Conservation (phyloP, 2,888 invertebrate genomes). For the Orchesellides sinensis region DNA sequence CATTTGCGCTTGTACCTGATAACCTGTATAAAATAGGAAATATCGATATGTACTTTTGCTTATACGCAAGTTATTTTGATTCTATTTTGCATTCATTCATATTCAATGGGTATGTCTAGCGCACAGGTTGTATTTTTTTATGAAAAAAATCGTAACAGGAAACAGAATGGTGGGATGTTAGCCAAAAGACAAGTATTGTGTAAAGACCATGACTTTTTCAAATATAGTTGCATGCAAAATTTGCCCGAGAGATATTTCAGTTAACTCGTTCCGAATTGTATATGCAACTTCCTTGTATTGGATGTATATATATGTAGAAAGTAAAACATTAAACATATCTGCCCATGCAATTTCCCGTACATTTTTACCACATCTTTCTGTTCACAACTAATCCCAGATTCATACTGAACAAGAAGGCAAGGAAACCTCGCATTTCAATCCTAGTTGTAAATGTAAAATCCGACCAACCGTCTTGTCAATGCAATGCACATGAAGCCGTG, state of each 20-base stretch:
- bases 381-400: conserved; percentile 27
- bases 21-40: neutral
- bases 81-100: no score
- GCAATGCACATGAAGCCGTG: conserved; percentile 36
- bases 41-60: neutral
- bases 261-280: neutral
- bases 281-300: no score
- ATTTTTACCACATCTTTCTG: neutral
- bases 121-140: conserved; percentile 36
- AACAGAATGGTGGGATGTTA: conserved; percentile 20
- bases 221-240: conserved; percentile 9
- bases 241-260: conserved; percentile 8
- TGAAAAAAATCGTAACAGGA: neutral
- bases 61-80: no score
- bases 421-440: conserved; percentile 36
- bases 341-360: no score
- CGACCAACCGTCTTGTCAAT: neutral
- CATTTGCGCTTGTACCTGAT: neutral
- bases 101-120: no score
- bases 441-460: neutral
- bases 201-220: conserved; percentile 25
- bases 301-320: no score
- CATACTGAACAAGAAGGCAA: neutral
- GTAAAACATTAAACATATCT: no score
- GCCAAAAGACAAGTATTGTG: conserved; percentile 49